Percentiles rank a stretch among this genome's conserved stretches.
These are phyloP conservation scores for Ariopsis seemanni DNA, from an alignment of 2,113 vertebrate species.

Conservation along the genomic window DNA sequence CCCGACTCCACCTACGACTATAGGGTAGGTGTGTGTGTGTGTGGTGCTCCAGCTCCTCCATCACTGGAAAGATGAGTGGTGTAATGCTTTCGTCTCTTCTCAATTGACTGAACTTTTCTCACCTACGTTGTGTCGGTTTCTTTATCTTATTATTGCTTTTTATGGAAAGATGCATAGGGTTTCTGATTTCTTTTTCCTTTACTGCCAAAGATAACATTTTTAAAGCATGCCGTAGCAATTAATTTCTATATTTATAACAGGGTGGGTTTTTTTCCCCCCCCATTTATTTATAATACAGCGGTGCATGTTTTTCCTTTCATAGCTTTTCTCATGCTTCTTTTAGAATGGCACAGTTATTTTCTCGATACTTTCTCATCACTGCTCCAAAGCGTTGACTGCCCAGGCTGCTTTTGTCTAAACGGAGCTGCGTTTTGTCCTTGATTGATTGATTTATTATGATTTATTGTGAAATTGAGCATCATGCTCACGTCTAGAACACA, in stretches of 20 bases:
- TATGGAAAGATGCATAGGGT: background rate
- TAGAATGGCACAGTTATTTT: background rate
- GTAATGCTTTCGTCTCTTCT: no score
- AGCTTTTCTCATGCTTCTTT: background rate
- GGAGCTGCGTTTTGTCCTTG: background rate
- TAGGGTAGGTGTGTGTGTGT: constrained; percentile 71
- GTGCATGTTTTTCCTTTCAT: background rate
- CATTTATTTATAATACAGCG: background rate
- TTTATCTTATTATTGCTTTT: no score
- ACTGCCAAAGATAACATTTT: no score
- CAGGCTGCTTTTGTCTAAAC: background rate
- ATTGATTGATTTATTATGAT: background rate
- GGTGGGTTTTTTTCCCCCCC: background rate
- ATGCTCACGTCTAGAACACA: background rate
- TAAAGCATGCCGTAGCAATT: no score
- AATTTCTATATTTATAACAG: background rate
- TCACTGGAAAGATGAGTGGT: background rate
- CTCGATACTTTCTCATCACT: background rate
- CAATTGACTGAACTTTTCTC: background rate
- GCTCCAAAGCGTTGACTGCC: background rate
- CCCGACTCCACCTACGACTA: constrained; percentile 92
- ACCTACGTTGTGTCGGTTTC: background rate
- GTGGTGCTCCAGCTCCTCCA: background rate
- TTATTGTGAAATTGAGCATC: background rate
- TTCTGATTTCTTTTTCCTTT: background rate